Evolutionary conservation across 1,140 invertebrate species (phyloP).

Genomic region (Camponotus floridanus): DNA sequence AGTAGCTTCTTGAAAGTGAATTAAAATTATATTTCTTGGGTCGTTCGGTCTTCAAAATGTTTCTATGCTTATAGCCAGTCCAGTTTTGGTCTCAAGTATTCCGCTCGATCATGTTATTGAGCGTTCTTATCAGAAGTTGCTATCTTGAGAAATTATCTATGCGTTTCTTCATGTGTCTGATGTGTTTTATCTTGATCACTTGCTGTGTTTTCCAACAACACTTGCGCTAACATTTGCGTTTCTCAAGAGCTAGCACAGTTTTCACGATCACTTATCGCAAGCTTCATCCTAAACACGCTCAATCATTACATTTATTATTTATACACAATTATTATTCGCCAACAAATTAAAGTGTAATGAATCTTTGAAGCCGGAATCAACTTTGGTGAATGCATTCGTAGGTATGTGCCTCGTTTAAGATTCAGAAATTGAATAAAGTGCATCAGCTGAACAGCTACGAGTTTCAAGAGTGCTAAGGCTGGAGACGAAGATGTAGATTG

Average conservation of each 20-base stretch:
- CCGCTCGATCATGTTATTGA: not conserved
- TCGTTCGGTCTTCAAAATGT: not conserved
- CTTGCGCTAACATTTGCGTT: not conserved
- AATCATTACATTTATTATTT: no score
- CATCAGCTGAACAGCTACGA: not conserved
- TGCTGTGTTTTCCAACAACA: not conserved
- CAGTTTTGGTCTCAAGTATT: not conserved
- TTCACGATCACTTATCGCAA: not conserved
- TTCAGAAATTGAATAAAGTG: conserved; percentile 18
- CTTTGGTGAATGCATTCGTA: not conserved
- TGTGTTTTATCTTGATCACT: not conserved
- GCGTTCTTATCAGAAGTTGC: not conserved
- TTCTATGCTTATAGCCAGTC: not conserved
- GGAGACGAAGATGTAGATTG: conserved; percentile 13
- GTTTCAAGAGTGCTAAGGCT: not conserved
- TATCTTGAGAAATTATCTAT: not conserved
- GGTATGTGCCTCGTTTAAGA: not conserved
- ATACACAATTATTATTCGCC: not conserved
- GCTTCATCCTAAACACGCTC: not conserved
- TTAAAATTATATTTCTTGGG: conserved; percentile 12
- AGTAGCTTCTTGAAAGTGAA: not conserved
- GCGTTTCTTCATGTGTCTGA: no score
- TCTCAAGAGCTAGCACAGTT: not conserved
- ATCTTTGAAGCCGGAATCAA: not conserved
- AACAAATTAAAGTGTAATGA: not conserved